These are phyloP conservation scores for Drosophila prosaltans DNA, from an alignment of 1,140 invertebrate genomes.

Conservation along the genomic window DNA sequence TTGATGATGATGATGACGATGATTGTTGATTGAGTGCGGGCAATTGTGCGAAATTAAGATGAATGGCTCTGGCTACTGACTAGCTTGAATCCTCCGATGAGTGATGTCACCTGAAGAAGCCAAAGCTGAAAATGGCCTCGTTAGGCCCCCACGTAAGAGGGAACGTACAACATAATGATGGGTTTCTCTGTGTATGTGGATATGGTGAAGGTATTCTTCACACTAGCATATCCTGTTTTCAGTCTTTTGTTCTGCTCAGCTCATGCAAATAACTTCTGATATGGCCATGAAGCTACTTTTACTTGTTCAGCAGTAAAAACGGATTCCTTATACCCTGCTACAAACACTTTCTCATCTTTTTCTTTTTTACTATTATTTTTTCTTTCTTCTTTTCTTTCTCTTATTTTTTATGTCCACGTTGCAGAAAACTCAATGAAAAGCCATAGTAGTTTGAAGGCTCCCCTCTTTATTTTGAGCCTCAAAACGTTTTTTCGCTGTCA, in stretches of 20 bases:
- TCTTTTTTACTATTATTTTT: neutral
- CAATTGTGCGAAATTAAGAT: constrained; percentile 13
- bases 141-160: neutral
- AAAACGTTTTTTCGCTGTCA: neutral
- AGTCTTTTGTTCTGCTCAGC: constrained; percentile 3
- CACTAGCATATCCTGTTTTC: constrained; percentile 3
- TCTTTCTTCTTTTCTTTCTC: neutral
- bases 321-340: neutral
- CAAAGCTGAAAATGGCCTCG: constrained; percentile 1
- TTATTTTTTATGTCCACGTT: constrained; percentile 2
- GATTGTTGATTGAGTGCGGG: constrained; percentile 16
- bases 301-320: constrained; percentile 17
- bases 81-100: constrained; percentile 6
- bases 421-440: neutral
- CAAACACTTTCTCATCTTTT: neutral
- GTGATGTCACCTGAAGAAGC: constrained; percentile 13
- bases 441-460: neutral
- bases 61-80: neutral
- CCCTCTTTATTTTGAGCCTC: neutral
- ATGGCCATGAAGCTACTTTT: constrained; percentile 12
- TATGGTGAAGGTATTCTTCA: neutral
- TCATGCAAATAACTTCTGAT: constrained; percentile 27
- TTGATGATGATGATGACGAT: neutral
- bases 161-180: neutral
- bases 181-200: neutral